Percentiles rank a stretch among this genome's conserved stretches.
These are phyloP conservation scores for Polymixis lichenea DNA, from an alignment of 2,888 invertebrate genomes.

Conservation along the genomic window DNA sequence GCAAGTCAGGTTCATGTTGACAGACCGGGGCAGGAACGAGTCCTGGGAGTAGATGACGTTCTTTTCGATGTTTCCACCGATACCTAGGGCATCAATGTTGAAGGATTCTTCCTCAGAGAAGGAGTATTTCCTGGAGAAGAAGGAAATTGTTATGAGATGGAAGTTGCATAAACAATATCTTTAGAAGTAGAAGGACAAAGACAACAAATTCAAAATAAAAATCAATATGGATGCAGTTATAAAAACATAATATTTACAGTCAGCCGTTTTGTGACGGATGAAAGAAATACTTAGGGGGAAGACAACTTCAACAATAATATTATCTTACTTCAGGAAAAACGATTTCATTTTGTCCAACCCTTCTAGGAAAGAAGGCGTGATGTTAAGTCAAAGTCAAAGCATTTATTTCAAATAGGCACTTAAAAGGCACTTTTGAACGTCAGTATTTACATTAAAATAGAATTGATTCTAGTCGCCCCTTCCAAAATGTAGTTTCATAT, in stretches of 20 bases:
- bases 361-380: too few species aligned
- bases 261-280: neutral
- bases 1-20: slow-evolving; percentile 93
- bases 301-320: too few species aligned
- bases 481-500: too few species aligned
- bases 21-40: slow-evolving; percentile 94
- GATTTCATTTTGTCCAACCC: too few species aligned
- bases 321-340: too few species aligned
- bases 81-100: slow-evolving; percentile 92
- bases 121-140: slow-evolving; percentile 92
- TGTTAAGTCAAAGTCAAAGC: too few species aligned
- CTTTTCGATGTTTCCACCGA: slow-evolving; percentile 92
- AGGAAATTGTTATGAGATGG: neutral
- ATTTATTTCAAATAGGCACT: too few species aligned
- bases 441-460: too few species aligned
- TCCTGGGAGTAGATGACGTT: slow-evolving; percentile 96
- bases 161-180: neutral
- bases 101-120: slow-evolving; percentile 94
- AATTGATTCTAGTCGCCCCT: too few species aligned
- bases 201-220: neutral
- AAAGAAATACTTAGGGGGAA: too few species aligned
- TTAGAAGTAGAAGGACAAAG: neutral
- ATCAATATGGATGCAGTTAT: too few species aligned
- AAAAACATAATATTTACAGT: neutral
- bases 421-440: too few species aligned